These are phyloP conservation scores for Tetramorium simillimum DNA, from an alignment of 1,140 invertebrate species.

Conservation along the genomic window DNA sequence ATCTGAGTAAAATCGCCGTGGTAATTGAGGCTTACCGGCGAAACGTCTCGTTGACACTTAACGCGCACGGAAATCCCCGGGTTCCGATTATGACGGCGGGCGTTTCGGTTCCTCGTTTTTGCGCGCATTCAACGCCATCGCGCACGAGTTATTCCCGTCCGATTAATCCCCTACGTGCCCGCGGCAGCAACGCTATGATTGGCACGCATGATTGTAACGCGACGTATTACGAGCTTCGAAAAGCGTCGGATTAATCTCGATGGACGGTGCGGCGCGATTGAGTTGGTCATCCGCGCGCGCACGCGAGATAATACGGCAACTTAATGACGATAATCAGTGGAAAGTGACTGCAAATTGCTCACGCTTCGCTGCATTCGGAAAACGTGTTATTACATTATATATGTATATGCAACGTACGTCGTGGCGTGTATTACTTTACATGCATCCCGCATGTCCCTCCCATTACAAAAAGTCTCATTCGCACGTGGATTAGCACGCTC, in stretches of 20 bases:
- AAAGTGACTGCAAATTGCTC: conserved; percentile 53
- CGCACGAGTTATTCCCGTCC: conserved; percentile 40
- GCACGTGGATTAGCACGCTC: neutral
- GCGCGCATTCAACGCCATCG: conserved; percentile 41
- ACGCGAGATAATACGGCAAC: conserved; percentile 51
- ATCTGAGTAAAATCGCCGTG: conserved; percentile 9
- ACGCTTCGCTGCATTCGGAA: conserved; percentile 12
- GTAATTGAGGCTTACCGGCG: conserved; percentile 22
- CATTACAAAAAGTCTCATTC: neutral
- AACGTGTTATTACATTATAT: conserved; percentile 54
- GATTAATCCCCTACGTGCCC: conserved; percentile 52
- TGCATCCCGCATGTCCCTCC: neutral
- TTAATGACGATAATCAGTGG: conserved; percentile 58
- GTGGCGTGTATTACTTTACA: neutral
- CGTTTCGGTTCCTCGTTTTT: conserved; percentile 41
- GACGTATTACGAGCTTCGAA: conserved; percentile 52
- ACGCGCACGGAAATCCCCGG: neutral
- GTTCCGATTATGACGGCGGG: conserved; percentile 20
- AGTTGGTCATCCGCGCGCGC: conserved; percentile 44
- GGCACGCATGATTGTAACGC: conserved; percentile 57
- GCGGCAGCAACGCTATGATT: conserved; percentile 42
- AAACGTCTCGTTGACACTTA: conserved; percentile 35
- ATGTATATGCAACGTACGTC: conserved; percentile 20
- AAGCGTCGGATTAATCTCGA: conserved; percentile 57
- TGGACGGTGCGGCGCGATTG: conserved; percentile 35